Percentiles rank a stretch among this genome's conserved stretches.
Conservation (phyloP, 2,113 vertebrate species). For the Saimiri boliviensis region DNA sequence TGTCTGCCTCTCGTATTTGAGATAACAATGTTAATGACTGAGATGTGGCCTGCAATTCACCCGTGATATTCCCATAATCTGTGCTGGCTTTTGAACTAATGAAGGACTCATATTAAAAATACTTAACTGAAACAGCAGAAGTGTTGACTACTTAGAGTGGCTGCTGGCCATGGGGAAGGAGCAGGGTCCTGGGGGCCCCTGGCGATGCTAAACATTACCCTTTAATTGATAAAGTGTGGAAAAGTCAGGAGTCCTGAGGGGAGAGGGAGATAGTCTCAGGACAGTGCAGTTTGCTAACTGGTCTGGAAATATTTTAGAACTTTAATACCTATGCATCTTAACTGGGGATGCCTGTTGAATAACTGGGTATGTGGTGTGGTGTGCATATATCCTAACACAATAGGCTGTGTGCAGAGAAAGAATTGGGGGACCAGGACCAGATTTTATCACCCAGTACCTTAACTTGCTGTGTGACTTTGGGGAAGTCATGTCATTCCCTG, state of each 20-base stretch:
- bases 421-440: background rate
- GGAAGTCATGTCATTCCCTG: background rate
- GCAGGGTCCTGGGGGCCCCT: background rate
- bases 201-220: background rate
- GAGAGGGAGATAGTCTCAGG: background rate
- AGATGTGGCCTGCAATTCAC: background rate
- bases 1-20: background rate
- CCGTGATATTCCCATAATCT: background rate
- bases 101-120: background rate
- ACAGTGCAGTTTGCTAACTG: background rate
- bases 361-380: accelerated
- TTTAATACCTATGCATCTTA: background rate
- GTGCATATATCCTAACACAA: background rate
- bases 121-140: background rate
- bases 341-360: background rate
- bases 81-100: background rate
- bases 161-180: background rate
- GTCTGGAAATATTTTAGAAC: background rate
- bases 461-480: background rate
- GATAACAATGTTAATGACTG: background rate
- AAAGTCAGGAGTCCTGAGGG: background rate
- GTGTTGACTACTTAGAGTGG: background rate
- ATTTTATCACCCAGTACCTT: background rate
- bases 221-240: background rate
- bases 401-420: background rate